phyloP scores from a whole-genome alignment of 1,140 invertebrate species.

The Lepidostoma basale region DNA sequence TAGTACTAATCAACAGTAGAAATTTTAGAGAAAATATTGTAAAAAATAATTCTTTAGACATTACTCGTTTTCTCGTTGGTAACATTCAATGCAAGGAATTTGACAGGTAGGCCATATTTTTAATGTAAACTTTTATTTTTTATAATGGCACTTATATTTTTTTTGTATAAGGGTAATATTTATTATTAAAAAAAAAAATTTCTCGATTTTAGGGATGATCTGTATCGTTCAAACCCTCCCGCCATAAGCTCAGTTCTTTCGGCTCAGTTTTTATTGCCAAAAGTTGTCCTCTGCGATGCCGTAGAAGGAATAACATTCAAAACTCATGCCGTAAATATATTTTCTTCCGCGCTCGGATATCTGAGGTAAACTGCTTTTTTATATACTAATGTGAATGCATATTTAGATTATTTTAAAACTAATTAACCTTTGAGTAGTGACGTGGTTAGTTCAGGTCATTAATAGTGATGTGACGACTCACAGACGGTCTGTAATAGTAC shows the following conservation, averaged over 20 bases:
- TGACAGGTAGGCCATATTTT: constrained; percentile 1
- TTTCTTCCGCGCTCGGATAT: not conserved
- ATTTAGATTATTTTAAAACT: not conserved
- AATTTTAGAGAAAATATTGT: not conserved
- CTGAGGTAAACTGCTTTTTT: not conserved
- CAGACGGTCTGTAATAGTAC: no score
- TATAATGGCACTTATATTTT: no score
- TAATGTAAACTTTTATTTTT: not conserved
- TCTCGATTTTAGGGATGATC: constrained; percentile 12
- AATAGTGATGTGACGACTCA: no score
- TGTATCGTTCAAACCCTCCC: not conserved
- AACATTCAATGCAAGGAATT: not conserved
- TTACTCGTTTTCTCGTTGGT: not conserved
- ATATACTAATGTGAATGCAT: not conserved
- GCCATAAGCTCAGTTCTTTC: not conserved
- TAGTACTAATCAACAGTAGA: not conserved
- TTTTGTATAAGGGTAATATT: no score
- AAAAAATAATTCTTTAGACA: not conserved
- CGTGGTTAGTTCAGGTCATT: no score
- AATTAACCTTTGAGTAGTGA: not conserved
- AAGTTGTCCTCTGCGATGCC: not conserved
- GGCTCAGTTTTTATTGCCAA: not conserved
- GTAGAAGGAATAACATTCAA: not conserved
- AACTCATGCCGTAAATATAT: not conserved
- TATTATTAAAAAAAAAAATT: no score